Percentiles rank a stretch among this genome's conserved stretches.
phyloP scores from a whole-genome alignment of 2,797 vertebrate species.

The Florisuga fusca region DNA sequence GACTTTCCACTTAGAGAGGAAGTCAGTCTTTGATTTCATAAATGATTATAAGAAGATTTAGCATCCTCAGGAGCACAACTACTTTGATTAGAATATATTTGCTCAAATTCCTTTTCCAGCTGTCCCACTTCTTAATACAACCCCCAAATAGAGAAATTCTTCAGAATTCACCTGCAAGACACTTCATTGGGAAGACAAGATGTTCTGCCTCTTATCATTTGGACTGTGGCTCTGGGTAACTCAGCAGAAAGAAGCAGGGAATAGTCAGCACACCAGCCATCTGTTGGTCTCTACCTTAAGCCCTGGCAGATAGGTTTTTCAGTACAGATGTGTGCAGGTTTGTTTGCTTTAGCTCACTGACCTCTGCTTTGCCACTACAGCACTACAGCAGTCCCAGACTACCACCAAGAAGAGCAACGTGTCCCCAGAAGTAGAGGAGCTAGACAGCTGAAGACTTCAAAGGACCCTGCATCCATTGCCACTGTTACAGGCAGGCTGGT shows the following conservation, averaged over 20 bases:
- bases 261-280: fast-evolving
- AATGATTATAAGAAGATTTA: conserved; percentile 71
- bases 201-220: fast-evolving
- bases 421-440: background rate
- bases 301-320: background rate
- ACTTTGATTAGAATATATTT: conserved; percentile 57
- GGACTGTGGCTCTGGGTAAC: background rate
- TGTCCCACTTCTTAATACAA: conserved; percentile 40
- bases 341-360: background rate
- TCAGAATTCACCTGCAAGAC: background rate
- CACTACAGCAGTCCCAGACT: background rate
- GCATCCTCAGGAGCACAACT: conserved; percentile 59
- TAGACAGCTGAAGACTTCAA: background rate
- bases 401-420: background rate
- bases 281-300: background rate
- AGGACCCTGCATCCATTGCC: fast-evolving
- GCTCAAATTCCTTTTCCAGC: conserved; percentile 67
- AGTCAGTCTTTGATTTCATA: conserved; percentile 70
- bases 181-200: background rate
- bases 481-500: background rate
- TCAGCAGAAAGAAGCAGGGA: background rate
- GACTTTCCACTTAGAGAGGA: conserved; percentile 63
- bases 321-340: background rate
- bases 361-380: background rate
- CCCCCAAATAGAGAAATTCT: background rate